Conservation (phyloP, 2,797 vertebrate species). For the Eutrigla gurnardus region DNA sequence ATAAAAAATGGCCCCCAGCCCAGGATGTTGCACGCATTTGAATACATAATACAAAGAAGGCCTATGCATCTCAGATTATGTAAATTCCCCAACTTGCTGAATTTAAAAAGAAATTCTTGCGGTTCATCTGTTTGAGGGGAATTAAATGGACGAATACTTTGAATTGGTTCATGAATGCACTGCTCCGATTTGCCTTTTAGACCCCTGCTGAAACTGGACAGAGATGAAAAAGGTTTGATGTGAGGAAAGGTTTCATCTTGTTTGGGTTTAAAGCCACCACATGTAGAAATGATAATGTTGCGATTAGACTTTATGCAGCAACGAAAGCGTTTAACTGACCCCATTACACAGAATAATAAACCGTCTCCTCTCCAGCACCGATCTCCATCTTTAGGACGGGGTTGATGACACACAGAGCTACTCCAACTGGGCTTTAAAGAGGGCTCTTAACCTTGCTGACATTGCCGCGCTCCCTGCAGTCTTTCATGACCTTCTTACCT, state of each 20-base stretch:
- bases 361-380: neutral
- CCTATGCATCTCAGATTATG: neutral
- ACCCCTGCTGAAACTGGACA: neutral
- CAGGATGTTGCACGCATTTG: neutral
- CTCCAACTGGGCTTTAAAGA: neutral
- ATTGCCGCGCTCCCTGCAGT: neutral
- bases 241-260: constrained; percentile 15
- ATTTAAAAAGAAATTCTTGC: constrained; percentile 11
- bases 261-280: neutral
- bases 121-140: neutral
- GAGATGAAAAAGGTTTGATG: constrained; percentile 10
- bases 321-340: neutral
- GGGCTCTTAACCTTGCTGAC: neutral
- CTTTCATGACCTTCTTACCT: no score
- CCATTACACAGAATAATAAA: neutral
- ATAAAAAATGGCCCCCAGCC: constrained; percentile 17
- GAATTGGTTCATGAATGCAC: neutral
- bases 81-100: constrained; percentile 7
- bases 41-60: constrained; percentile 4
- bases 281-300: neutral
- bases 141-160: neutral
- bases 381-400: neutral
- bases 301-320: no score
- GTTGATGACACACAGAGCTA: neutral
- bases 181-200: neutral